Percentiles rank a stretch among this genome's conserved stretches.
Conservation (phyloP, 2,797 vertebrate genomes). For the Harpagifer antarcticus region DNA sequence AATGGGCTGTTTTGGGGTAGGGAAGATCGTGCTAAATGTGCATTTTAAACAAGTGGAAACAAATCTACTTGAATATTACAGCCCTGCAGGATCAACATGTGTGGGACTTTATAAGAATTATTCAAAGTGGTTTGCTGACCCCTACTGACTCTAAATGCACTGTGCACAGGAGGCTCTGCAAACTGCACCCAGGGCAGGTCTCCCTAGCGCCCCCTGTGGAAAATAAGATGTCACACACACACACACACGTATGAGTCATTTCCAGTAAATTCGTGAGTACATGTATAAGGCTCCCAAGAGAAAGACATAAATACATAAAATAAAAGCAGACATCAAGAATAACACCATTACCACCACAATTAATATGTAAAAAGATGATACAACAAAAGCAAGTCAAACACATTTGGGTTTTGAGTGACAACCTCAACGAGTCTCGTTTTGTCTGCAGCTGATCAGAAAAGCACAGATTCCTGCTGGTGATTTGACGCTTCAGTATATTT, state of each 20-base stretch:
- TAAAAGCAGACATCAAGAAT: too few species aligned
- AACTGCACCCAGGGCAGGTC: neutral
- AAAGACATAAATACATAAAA: too few species aligned
- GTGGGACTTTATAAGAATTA: neutral
- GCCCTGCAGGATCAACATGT: neutral
- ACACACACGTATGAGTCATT: neutral
- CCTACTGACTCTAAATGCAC: constrained; percentile 58
- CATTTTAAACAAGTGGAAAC: neutral
- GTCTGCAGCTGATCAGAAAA: too few species aligned
- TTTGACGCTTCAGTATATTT: too few species aligned
- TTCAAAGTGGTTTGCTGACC: constrained; percentile 68
- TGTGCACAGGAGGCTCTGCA: neutral
- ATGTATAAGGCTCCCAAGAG: too few species aligned
- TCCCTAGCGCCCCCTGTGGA: neutral
- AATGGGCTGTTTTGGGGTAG: neutral
- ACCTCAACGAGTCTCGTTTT: too few species aligned
- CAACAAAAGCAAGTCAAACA: too few species aligned
- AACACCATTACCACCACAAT: too few species aligned
- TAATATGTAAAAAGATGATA: too few species aligned
- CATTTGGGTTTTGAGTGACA: too few species aligned
- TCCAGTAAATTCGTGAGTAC: too few species aligned
- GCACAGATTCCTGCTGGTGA: too few species aligned
- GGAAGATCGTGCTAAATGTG: neutral
- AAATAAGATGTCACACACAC: neutral
- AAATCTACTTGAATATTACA: neutral